A percentile compares a stretch with the other conserved stretches of the same genome.
These are phyloP conservation scores for Paracanthobrama guichenoti DNA, from an alignment of 2,113 vertebrate species.

Conservation along the genomic window DNA sequence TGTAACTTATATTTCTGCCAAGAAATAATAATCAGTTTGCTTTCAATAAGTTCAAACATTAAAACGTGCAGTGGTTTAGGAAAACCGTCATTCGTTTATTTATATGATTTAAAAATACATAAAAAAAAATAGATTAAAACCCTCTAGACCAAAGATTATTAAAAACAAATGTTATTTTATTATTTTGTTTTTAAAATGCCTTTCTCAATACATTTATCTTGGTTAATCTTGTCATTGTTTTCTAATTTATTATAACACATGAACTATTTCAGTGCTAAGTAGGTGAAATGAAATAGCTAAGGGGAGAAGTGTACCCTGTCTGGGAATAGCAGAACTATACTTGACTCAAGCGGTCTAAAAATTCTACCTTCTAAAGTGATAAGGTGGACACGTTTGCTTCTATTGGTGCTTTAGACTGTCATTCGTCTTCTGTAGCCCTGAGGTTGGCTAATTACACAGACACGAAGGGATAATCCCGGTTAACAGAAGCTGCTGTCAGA, in stretches of 20 bases:
- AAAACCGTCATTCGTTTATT: not conserved
- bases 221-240: not conserved
- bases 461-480: constrained; percentile 59
- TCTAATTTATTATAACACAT: not conserved
- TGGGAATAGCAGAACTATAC: constrained; percentile 23
- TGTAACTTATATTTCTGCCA: not conserved
- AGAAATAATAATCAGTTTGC: not conserved
- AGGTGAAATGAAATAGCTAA: not conserved
- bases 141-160: not conserved
- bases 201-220: not conserved
- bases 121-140: no score
- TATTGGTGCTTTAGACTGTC: constrained; percentile 66
- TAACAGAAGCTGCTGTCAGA: constrained; percentile 40
- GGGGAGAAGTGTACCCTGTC: not conserved
- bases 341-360: constrained; percentile 36
- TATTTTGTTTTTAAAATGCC: not conserved
- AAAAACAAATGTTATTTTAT: not conserved
- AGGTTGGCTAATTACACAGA: constrained; percentile 61
- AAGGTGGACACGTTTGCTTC: constrained; percentile 57
- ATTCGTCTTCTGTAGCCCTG: constrained; percentile 47
- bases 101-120: no score
- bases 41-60: not conserved
- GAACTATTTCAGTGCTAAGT: not conserved
- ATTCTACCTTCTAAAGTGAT: constrained; percentile 47
- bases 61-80: not conserved